Evolutionary conservation across 2,797 vertebrate species (phyloP).

Genomic region (Microhierax caerulescens): DNA sequence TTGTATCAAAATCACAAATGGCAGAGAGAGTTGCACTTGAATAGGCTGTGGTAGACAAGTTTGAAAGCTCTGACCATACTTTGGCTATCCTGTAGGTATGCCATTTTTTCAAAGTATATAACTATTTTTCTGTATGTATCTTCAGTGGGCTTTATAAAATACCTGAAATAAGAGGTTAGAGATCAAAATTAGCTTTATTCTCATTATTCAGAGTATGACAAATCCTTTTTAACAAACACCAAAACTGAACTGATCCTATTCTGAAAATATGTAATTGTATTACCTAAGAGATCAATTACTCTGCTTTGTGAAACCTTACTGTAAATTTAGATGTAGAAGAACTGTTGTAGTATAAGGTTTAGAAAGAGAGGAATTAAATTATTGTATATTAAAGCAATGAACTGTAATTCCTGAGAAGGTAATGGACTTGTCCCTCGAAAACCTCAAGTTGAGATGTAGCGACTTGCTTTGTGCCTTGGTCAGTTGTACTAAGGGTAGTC

Average conservation of each 20-base stretch:
- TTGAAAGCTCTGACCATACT: not conserved
- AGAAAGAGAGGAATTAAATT: not conserved
- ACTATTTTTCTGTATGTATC: not conserved
- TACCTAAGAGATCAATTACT: not conserved
- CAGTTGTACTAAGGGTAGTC: not conserved
- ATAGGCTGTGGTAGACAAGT: not conserved
- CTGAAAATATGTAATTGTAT: not conserved
- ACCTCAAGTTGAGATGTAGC: not conserved
- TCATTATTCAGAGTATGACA: not conserved
- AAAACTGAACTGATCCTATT: not conserved
- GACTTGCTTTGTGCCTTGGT: not conserved
- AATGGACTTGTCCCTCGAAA: not conserved
- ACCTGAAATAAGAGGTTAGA: not conserved
- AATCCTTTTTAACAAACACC: not conserved
- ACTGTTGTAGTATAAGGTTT: not conserved
- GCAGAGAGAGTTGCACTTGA: not conserved
- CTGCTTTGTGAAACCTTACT: not conserved
- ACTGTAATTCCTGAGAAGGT: not conserved
- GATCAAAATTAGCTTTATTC: not conserved
- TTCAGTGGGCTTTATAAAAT: not conserved
- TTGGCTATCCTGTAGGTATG: not conserved
- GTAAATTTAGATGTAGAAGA: not conserved
- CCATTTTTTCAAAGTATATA: not conserved
- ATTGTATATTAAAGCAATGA: not conserved
- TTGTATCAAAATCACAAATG: not conserved